Evolutionary conservation across 2,888 invertebrate genomes (phyloP).

Genomic region (Myopa testacea): DNA sequence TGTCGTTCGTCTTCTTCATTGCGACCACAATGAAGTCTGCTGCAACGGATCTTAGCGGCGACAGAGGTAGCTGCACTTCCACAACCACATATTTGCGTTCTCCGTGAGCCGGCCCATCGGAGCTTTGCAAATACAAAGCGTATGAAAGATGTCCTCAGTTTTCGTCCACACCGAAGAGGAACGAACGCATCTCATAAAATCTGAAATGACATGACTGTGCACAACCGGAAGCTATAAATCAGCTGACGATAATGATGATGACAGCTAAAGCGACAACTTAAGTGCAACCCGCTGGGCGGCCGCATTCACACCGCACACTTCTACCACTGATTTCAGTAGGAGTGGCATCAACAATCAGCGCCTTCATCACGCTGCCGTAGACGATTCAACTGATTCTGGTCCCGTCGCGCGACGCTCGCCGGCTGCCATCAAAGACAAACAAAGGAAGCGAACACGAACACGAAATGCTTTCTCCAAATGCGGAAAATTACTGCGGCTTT

Average conservation of each 20-base stretch:
- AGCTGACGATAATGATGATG: slow-evolving; percentile 40
- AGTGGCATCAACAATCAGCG: slow-evolving; percentile 24
- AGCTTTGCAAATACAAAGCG: not conserved
- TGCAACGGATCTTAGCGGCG: not conserved
- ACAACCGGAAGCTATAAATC: slow-evolving; percentile 39
- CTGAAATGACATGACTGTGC: slow-evolving; percentile 31
- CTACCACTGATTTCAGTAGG: not conserved
- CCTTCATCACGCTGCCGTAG: slow-evolving; percentile 4
- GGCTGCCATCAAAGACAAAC: slow-evolving; percentile 12
- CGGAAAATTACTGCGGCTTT: slow-evolving; percentile 31
- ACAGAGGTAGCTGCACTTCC: slow-evolving; percentile 18
- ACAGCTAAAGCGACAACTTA: slow-evolving; percentile 36
- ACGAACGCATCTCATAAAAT: slow-evolving; percentile 34
- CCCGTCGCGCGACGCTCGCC: not conserved
- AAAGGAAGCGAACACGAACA: slow-evolving; percentile 23
- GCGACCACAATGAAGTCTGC: not conserved
- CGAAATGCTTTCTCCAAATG: slow-evolving; percentile 31
- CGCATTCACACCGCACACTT: not conserved
- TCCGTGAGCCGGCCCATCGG: not conserved
- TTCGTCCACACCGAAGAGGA: not conserved
- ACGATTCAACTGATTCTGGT: slow-evolving; percentile 26
- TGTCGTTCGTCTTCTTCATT: slow-evolving; percentile 28
- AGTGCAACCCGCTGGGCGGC: slow-evolving; percentile 29
- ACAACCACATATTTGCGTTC: slow-evolving; percentile 7
- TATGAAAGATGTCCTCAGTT: slow-evolving; percentile 12